Evolutionary conservation across 2,888 invertebrate species (phyloP).

Genomic region (Pseudolycoriella hygida): DNA sequence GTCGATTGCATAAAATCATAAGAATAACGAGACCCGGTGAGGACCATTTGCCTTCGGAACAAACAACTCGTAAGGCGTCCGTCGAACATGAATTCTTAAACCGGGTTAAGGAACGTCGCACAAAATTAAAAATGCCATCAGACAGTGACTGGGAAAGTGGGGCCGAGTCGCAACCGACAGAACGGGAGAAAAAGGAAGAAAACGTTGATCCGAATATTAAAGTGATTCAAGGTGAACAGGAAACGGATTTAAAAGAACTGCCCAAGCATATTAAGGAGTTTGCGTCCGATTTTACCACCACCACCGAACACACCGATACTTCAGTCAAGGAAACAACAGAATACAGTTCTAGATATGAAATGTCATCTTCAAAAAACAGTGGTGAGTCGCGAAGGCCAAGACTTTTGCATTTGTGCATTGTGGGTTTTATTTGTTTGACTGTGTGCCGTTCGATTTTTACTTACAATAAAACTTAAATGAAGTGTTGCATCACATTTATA

Average conservation of each 20-base stretch:
- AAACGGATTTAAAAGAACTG: constrained; percentile 42
- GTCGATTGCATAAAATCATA: constrained; percentile 62
- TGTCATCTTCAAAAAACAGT: constrained; percentile 15
- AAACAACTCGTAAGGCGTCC: constrained; percentile 14
- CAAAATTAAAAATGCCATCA: constrained; percentile 44
- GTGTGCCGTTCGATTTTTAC: constrained; percentile 16
- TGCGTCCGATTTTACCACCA: constrained; percentile 22
- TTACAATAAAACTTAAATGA: constrained; percentile 11
- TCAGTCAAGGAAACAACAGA: constrained; percentile 11
- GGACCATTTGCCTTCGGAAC: constrained; percentile 24
- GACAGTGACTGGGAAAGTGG: constrained; percentile 48
- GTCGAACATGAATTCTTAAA: constrained; percentile 63
- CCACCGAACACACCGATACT: neutral
- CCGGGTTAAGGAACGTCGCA: constrained; percentile 52
- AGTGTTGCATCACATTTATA: neutral
- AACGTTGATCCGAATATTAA: constrained; percentile 31
- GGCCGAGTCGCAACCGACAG: constrained; percentile 29
- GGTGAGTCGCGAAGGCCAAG: constrained; percentile 36
- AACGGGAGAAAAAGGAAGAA: constrained; percentile 31
- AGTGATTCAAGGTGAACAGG: constrained; percentile 44
- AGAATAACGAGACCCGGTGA: constrained; percentile 47
- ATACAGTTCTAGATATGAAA: neutral
- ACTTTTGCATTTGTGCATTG: constrained; percentile 21
- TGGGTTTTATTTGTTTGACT: constrained; percentile 23
- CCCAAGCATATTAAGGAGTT: constrained; percentile 69